These are phyloP conservation scores for Regulus satrapa DNA, from an alignment of 2,113 vertebrate species.

Conservation along the genomic window DNA sequence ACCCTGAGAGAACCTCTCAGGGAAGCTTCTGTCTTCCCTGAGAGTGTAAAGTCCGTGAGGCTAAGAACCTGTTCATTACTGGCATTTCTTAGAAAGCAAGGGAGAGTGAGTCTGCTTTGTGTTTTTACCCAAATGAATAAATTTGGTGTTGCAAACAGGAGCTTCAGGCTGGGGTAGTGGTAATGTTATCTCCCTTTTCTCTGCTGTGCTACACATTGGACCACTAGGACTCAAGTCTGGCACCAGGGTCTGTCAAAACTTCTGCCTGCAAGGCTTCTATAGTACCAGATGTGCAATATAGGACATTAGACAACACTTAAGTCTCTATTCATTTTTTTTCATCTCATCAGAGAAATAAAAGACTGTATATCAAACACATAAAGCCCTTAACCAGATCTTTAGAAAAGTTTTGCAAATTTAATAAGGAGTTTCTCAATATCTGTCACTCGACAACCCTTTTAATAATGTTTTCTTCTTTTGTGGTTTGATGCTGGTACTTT, in stretches of 20 bases:
- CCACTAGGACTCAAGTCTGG: not conserved
- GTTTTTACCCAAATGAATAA: not conserved
- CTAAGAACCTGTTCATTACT: not conserved
- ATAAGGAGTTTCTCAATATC: not conserved
- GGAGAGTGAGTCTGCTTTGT: not conserved
- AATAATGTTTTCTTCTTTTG: not conserved
- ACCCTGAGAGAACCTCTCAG: no score
- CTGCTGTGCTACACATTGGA: accelerated
- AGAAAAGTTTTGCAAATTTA: not conserved
- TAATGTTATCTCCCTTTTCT: not conserved
- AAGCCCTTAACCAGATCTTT: not conserved
- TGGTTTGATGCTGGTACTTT: not conserved
- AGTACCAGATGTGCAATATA: not conserved
- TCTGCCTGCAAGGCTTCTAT: not conserved
- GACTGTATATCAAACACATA: not conserved
- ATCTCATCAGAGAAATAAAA: not conserved
- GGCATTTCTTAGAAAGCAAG: not conserved
- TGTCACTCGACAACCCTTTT: not conserved
- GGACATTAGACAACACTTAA: not conserved
- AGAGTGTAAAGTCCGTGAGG: not conserved
- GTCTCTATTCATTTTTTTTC: not conserved
- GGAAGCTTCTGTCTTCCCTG: not conserved
- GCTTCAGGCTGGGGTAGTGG: not conserved
- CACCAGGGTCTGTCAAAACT: not conserved
- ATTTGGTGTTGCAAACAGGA: not conserved